These are phyloP conservation scores for Panthera tigris DNA, from an alignment of 2,113 vertebrate species.

Conservation along the genomic window DNA sequence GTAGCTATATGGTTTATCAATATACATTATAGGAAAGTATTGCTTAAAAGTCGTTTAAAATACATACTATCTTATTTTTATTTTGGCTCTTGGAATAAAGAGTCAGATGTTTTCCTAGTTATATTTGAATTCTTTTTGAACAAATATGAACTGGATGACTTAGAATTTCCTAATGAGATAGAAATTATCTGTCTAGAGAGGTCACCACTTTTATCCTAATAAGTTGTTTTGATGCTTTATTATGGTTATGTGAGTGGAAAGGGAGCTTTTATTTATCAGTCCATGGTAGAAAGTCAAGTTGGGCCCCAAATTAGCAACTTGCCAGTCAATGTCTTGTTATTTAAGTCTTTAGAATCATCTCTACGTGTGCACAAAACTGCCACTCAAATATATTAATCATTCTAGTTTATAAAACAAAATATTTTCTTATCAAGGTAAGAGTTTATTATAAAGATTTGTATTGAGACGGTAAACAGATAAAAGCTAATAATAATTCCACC, in stretches of 20 bases:
- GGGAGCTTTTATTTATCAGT: not conserved
- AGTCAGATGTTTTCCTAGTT: conserved; percentile 15
- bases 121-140: conserved; percentile 46
- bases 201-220: conserved; percentile 4
- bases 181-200: conserved; percentile 31
- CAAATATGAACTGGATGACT: not conserved
- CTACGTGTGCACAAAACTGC: not conserved
- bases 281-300: conserved; percentile 17
- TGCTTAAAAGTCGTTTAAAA: conserved; percentile 48
- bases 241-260: conserved; percentile 27
- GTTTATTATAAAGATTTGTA: not conserved
- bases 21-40: not conserved
- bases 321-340: not conserved
- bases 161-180: conserved; percentile 1
- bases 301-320: conserved; percentile 8
- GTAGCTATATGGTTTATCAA: conserved; percentile 6
- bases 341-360: conserved; percentile 20
- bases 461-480: conserved; percentile 30
- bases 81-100: conserved; percentile 30
- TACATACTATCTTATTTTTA: conserved; percentile 25
- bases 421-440: conserved; percentile 33
- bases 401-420: not conserved
- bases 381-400: conserved; percentile 20
- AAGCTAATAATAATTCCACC: not conserved
- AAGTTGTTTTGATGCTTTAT: conserved; percentile 2